Conservation (phyloP, 2,113 vertebrate species). For the Misgurnus anguillicaudatus region DNA sequence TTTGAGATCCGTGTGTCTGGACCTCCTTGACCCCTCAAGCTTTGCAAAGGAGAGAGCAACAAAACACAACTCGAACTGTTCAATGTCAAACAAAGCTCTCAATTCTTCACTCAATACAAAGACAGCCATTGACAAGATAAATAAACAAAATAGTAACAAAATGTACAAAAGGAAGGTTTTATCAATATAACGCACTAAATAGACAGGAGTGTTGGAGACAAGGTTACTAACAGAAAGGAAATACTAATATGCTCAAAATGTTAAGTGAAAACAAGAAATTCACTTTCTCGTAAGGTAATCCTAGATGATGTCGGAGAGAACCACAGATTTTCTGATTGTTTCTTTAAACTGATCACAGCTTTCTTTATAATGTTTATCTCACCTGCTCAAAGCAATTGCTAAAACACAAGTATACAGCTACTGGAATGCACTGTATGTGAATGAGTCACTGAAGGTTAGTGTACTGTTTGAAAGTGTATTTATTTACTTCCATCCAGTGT, state of each 20-base stretch:
- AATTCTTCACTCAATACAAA: background rate
- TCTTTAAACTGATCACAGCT: too few relatives aligned
- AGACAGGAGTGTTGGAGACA: background rate
- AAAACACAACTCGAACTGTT: background rate
- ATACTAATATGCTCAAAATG: background rate
- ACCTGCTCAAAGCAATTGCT: constrained; percentile 7
- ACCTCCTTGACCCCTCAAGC: background rate
- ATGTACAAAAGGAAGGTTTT: background rate
- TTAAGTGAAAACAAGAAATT: background rate
- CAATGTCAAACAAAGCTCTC: constrained; percentile 23
- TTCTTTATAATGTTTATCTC: background rate
- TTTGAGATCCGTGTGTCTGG: constrained; percentile 17
- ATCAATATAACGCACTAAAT: background rate
- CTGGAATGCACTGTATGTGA: background rate
- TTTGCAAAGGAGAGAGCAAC: background rate
- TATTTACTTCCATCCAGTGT: too few relatives aligned
- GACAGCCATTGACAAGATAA: background rate
- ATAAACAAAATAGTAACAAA: background rate
- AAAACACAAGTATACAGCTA: background rate
- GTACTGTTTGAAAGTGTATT: background rate
- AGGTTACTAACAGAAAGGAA: background rate
- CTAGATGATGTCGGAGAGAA: background rate
- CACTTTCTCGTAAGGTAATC: too few relatives aligned
- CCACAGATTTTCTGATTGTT: too few relatives aligned
- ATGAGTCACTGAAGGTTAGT: background rate